Percentiles rank a stretch among this genome's conserved stretches.
Evolutionary conservation across 2,797 vertebrate genomes (phyloP).

Genomic region (Alectoris magna): DNA sequence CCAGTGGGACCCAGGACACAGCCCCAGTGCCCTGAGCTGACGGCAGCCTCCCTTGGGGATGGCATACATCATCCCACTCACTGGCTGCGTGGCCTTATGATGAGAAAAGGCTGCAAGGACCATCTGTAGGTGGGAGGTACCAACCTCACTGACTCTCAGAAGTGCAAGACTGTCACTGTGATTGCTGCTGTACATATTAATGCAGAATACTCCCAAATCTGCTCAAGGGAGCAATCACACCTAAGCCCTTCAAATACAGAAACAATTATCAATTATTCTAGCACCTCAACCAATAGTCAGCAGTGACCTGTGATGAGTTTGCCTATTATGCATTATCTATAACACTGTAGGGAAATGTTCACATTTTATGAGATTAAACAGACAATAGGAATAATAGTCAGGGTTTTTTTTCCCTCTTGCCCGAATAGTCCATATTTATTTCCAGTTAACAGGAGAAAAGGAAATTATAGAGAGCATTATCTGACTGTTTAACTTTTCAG

Average conservation of each 20-base stretch:
- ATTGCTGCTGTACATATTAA: not conserved
- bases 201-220: not conserved
- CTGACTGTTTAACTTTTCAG: constrained; percentile 40
- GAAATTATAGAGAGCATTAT: constrained; percentile 1
- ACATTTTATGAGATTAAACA: constrained; percentile 62
- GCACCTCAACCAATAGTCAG: not conserved
- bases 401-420: not conserved
- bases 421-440: constrained; percentile 52
- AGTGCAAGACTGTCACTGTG: not conserved
- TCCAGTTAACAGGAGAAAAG: constrained; percentile 53
- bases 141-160: not conserved
- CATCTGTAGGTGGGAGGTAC: not conserved
- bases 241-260: not conserved
- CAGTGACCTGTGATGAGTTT: not conserved
- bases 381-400: constrained; percentile 26
- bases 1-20: not conserved
- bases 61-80: not conserved
- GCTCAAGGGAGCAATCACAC: not conserved
- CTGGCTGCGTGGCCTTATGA: accelerated
- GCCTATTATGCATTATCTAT: not conserved
- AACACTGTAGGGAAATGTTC: not conserved
- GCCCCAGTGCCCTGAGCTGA: not conserved
- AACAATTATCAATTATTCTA: constrained; percentile 19
- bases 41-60: not conserved
- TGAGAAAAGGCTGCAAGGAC: not conserved